A percentile compares a stretch with the other conserved stretches of the same genome.
Evolutionary conservation across 2,113 vertebrate species (phyloP).

Genomic region (Syngnathus scovelli): DNA sequence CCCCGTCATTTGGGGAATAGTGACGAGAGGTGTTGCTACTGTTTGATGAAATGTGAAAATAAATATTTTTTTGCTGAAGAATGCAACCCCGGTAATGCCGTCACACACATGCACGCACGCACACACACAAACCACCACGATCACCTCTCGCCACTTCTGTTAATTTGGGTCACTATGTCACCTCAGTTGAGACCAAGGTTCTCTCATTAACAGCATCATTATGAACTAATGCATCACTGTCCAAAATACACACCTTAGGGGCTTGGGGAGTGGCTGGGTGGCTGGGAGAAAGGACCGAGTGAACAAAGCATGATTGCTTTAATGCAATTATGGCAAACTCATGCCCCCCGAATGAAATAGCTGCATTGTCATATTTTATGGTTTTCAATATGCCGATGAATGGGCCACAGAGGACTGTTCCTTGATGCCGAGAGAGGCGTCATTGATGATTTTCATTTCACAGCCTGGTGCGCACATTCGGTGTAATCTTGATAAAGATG

Average conservation of each 20-base stretch:
- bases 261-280: conserved; percentile 12
- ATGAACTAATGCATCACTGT: conserved; percentile 64
- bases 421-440: conserved; percentile 44
- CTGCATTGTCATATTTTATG: conserved; percentile 59
- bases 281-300: conserved; percentile 30
- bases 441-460: conserved; percentile 68
- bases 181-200: conserved; percentile 43
- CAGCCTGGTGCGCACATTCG: conserved; percentile 59
- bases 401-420: conserved; percentile 35
- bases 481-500: conserved; percentile 42
- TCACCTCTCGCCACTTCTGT: conserved; percentile 20
- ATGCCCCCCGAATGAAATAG: conserved; percentile 57
- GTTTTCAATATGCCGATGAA: conserved; percentile 56
- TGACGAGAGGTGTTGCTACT: neutral
- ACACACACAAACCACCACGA: neutral
- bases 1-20: neutral
- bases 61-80: neutral
- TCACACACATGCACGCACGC: neutral
- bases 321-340: conserved; percentile 57
- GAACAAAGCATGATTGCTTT: conserved; percentile 51
- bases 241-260: conserved; percentile 29
- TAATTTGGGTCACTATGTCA: conserved; percentile 65
- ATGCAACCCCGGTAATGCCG: neutral
- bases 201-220: conserved; percentile 47
- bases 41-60: neutral